Evolutionary conservation across 2,113 vertebrate genomes (phyloP), one percentile per base, ranked within the genome.

Genomic region (Notothenia rossii): DNA sequence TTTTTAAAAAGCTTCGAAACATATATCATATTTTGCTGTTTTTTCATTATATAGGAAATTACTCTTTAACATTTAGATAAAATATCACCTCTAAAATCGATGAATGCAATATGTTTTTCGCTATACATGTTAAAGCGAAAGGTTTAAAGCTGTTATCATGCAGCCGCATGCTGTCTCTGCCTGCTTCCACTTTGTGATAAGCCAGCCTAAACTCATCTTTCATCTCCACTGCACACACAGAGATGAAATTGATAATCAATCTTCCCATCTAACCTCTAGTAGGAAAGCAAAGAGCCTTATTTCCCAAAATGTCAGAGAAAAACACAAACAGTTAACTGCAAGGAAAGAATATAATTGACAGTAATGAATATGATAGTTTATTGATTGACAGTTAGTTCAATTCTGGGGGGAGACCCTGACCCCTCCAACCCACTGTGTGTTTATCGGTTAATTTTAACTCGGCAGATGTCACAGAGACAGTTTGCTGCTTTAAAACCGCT

Each of bases 211-310:
- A 75, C 88, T 33, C 86, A 88, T 65, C 77, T 82, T 77, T 90
- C 71, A 79, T 79, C 85, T 77, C 67, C 29, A n/a, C 68, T 61
- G 20, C 83, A 61, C 68, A 64, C 74, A 9, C 51, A 58, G 50
- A 75, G 75, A 86, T 87, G 65, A 80, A 86, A 80, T 64, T 87
- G 84, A 84, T 83, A 72, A 89, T 88, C 46, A 33, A 82, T 89
- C 74, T 58, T 62, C 61, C 80, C 75, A 76, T 83, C 87, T 68
- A 61, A 83, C 78, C 80, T 49, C 77, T 15, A 14, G 59, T 46
- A 67, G 20, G 72, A 85, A 84, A 79, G 55, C 60, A 72, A 84
- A 85, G 74, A 58, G 70, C 17, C 45, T 12, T 50, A 53, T 73
- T 85, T 78, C 80, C 74, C 17, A 10, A 77, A 82, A 79, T 81